Base-by-base conservation (phyloP, 2,797 vertebrate species). In the Anolis apletophallus region DNA sequence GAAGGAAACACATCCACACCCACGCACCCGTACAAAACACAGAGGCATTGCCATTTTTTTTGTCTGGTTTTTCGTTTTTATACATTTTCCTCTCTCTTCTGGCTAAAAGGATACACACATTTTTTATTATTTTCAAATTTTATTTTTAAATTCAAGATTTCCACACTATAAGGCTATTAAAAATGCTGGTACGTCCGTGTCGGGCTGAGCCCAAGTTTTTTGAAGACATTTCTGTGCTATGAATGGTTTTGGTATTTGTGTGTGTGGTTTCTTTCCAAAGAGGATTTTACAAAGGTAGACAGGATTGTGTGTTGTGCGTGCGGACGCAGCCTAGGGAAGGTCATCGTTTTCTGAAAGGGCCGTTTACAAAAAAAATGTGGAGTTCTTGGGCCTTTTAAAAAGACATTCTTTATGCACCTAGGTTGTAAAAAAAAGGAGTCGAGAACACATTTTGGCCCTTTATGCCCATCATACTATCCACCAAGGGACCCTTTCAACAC, bases 101-200 rank as follows among this genome's bases (percentile, higher is more conserved):
- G n/a, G 86, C 81, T 79, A 84, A 46, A 46, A 74, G 55, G n/a
- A 54, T 54, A 79, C 75, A 87, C 75, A 64, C 55, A 79, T 72
- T 55, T 13, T 26, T 40, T 40, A 5, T 40, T 12, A 10, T 11
- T 19, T 16, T 11, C 61, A 64, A 29, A 64, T 74, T 83, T 83
- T 79, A 40, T 57, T 69, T 76, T 83, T n/a, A 71, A 73, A 80
- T 83, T 84, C 86, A 87, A 87, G 81, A 73, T 79, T 73, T 80
- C 81, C 86, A 83, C 75, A 80, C 81, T 83, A 83, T 87, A 83
- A 87, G 81, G 81, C 86, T 87, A 84, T 87, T 80, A 23, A 83
- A 83, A 84, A 87, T 83, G 86, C 86, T 87, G 86, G 86, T 80
- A 79, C 64, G 32, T 83, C 12, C 1, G 26, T 64, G 40, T 29